Conservation (phyloP, 37 sponge, comb jelly and placozoan genomes). For the Oopsacas minuta region DNA sequence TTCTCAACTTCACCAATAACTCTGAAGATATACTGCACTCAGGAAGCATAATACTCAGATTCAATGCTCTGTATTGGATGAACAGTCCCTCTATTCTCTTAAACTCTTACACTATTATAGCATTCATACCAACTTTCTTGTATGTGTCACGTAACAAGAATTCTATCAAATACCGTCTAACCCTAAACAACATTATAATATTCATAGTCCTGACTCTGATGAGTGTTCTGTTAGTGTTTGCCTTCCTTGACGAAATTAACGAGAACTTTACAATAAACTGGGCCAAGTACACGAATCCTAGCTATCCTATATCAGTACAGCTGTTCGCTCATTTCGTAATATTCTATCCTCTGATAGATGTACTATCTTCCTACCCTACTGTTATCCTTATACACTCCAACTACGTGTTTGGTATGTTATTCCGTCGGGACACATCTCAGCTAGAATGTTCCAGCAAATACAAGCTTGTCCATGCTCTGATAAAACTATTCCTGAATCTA, state of each 20-base stretch:
- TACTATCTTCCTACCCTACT: background rate
- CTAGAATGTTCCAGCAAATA: background rate
- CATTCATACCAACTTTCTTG: background rate
- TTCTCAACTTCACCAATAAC: background rate
- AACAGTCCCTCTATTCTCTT: constrained; percentile 7
- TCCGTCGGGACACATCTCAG: background rate
- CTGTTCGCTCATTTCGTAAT: background rate
- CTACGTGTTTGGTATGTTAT: background rate
- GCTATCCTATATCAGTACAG: background rate
- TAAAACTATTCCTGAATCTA: background rate
- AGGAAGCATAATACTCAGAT: background rate
- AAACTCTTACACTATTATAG: constrained; percentile 3
- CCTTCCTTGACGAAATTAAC: background rate
- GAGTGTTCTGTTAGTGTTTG: background rate
- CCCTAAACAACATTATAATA: background rate
- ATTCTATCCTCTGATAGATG: background rate
- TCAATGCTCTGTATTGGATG: background rate
- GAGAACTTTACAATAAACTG: constrained; percentile 13
- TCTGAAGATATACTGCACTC: background rate
- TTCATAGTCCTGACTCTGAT: background rate
- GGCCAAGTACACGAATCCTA: background rate
- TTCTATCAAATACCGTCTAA: background rate
- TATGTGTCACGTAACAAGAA: background rate
- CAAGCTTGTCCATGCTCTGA: constrained; percentile 4
- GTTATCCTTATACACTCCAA: constrained; percentile 8